Percentiles rank a stretch among this genome's conserved stretches.
phyloP scores from a whole-genome alignment of 1,140 invertebrate genomes.

The Drosophila tropicalis region DNA sequence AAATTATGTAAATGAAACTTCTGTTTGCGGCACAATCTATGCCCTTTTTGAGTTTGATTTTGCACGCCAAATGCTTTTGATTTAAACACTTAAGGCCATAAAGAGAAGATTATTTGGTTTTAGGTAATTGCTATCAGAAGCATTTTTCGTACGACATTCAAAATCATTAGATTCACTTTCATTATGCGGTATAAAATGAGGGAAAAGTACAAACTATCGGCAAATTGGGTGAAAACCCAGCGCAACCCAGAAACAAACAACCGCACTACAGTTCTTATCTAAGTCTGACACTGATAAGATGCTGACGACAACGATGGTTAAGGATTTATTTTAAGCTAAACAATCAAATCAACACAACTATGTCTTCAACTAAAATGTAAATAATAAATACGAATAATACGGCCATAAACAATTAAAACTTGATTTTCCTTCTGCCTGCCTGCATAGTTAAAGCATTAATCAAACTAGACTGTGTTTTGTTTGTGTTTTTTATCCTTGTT shows the following conservation, averaged over 20 bases:
- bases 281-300: neutral
- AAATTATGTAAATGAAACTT: slow-evolving; percentile 75
- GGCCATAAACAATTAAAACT: no score
- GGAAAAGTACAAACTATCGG: slow-evolving; percentile 11
- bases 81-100: neutral
- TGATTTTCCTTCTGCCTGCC: no score
- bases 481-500: no score
- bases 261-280: neutral
- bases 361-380: neutral
- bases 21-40: slow-evolving; percentile 46
- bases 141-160: no score
- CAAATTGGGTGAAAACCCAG: slow-evolving; percentile 10
- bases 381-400: neutral
- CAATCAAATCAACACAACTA: neutral
- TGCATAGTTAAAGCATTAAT: no score
- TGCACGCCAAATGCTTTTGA: neutral
- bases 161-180: no score
- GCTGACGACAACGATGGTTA: neutral
- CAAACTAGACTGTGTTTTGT: no score
- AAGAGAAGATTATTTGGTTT: no score
- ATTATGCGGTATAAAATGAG: no score
- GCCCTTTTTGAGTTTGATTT: neutral
- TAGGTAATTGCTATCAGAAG: no score
- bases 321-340: neutral
- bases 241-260: neutral